phyloP scores from a whole-genome alignment of 2,797 vertebrate species.

The Microtus agrestis region DNA sequence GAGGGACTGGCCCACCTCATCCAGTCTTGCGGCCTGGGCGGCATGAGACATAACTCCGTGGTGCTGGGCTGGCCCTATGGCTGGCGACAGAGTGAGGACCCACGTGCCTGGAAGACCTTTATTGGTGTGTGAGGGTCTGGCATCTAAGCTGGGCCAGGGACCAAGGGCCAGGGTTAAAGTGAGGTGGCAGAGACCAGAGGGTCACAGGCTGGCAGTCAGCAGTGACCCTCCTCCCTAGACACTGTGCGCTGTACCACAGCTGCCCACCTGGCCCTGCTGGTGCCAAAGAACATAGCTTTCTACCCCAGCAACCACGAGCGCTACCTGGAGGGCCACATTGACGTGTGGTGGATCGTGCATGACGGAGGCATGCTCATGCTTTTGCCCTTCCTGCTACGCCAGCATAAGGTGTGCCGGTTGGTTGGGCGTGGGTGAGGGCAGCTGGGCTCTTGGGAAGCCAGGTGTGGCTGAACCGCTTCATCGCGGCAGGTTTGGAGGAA shows the following conservation, averaged over 20 bases:
- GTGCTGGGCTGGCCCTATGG: slow-evolving; percentile 99
- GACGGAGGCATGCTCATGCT: slow-evolving; percentile 99
- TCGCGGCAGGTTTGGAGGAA: slow-evolving; percentile 95
- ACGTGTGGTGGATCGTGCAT: slow-evolving; percentile 99
- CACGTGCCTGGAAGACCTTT: slow-evolving; percentile 98
- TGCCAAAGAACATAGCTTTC: slow-evolving; percentile 98
- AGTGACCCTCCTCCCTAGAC: slow-evolving; percentile 86
- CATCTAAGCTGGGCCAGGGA: background rate
- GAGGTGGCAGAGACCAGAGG: background rate
- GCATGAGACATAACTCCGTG: slow-evolving; percentile 99
- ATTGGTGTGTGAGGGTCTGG: slow-evolving; percentile 90
- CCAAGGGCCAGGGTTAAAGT: background rate
- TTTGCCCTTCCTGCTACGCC: slow-evolving; percentile 97
- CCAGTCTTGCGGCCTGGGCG: slow-evolving; percentile 97
- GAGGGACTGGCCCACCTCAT: slow-evolving; percentile 97
- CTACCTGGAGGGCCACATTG: slow-evolving; percentile 97
- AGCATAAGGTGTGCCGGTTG: slow-evolving; percentile 93
- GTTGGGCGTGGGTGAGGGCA: accelerated
- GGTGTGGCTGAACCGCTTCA: background rate
- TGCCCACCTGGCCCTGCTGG: slow-evolving; percentile 96
- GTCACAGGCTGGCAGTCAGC: slow-evolving; percentile 40
- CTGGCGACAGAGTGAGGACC: slow-evolving; percentile 99
- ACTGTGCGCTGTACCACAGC: slow-evolving; percentile 98
- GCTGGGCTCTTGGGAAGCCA: background rate
- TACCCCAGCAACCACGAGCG: slow-evolving; percentile 98